Percentiles rank a stretch among this genome's conserved stretches.
Conservation (phyloP, 2,113 vertebrate genomes). For the Genyomyrus donnyi region DNA sequence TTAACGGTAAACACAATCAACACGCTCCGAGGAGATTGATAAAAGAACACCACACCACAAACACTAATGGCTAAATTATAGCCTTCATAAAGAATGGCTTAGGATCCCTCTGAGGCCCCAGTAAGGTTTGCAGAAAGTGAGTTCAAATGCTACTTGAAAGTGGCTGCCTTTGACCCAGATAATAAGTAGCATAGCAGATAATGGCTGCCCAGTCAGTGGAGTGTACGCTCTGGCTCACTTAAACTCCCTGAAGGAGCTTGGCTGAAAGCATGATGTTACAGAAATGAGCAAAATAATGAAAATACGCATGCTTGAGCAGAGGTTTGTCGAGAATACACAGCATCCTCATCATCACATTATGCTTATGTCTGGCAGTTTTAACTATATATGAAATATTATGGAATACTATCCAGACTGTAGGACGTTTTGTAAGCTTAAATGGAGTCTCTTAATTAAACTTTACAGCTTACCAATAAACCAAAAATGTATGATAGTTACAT, state of each 20-base stretch:
- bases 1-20: neutral
- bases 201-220: neutral
- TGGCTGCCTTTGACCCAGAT: neutral
- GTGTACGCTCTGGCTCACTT: neutral
- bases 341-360: neutral
- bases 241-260: neutral
- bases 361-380: neutral
- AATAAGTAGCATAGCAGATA: neutral
- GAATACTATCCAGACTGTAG: neutral
- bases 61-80: neutral
- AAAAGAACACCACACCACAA: neutral
- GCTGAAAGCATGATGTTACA: neutral
- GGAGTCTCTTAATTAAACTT: neutral
- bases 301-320: neutral
- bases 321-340: neutral
- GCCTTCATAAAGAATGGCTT: neutral
- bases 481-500: neutral
- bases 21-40: neutral
- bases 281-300: neutral
- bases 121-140: neutral
- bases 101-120: neutral
- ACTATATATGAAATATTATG: neutral
- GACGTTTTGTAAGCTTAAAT: neutral
- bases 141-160: neutral
- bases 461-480: neutral